Conservation (phyloP, 2,797 vertebrate genomes). For the Siniperca scherzeri region DNA sequence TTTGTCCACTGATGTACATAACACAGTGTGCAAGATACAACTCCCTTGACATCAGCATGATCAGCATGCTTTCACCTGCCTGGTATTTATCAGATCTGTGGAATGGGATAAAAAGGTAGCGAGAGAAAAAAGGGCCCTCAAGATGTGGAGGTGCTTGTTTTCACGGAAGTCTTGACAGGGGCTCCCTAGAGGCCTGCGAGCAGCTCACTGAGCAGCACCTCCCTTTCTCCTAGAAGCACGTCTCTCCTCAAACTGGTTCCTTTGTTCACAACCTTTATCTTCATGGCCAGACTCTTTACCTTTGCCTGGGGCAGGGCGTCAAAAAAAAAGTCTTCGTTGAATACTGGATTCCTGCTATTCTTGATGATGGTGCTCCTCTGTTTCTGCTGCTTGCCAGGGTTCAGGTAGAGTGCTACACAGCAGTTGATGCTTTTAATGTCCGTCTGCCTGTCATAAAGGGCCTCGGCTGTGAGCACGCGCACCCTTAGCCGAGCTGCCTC, state of each 20-base stretch:
- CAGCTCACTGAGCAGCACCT: constrained; percentile 91
- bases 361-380: constrained; percentile 98
- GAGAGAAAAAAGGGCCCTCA: constrained; percentile 28
- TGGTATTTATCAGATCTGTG: constrained; percentile 40
- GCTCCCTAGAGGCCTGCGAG: constrained; percentile 84
- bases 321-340: constrained; percentile 99
- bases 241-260: constrained; percentile 96
- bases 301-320: constrained; percentile 90
- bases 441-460: constrained; percentile 90
- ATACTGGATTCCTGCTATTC: constrained; percentile 94
- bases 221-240: constrained; percentile 93
- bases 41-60: constrained; percentile 4
- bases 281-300: constrained; percentile 91
- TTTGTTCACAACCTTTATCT: constrained; percentile 98
- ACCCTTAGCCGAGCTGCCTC: constrained; percentile 90
- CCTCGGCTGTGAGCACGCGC: constrained; percentile 90
- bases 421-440: constrained; percentile 95
- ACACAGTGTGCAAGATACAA: constrained; percentile 33
- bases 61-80: constrained; percentile 44
- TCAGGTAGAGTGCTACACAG: constrained; percentile 94
- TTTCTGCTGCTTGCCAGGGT: constrained; percentile 96
- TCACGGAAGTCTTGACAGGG: constrained; percentile 55
- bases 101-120: constrained; percentile 33
- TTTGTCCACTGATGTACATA: constrained; percentile 7
- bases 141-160: constrained; percentile 46